A percentile compares a stretch with the other conserved stretches of the same genome.
Evolutionary conservation across 1,140 invertebrate genomes (phyloP).

Genomic region (Atta colombica): DNA sequence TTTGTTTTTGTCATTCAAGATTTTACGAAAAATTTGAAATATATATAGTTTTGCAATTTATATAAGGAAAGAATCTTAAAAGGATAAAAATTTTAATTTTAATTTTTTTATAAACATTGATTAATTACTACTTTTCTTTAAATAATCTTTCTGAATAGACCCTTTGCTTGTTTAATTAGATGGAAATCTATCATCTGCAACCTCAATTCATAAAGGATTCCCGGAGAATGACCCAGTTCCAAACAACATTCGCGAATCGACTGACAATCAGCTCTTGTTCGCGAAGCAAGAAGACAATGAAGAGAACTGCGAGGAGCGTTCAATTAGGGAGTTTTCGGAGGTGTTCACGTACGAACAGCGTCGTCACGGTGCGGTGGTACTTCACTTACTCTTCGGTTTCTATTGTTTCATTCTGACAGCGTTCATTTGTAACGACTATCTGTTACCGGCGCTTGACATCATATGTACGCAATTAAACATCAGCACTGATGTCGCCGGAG

Average conservation of each 20-base stretch:
- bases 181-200: no score
- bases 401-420: conserved; percentile 93
- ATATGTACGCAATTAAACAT: conserved; percentile 92
- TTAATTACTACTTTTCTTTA: neutral
- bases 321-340: conserved; percentile 87
- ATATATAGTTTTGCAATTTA: neutral
- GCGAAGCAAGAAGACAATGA: no score
- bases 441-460: conserved; percentile 93
- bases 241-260: neutral
- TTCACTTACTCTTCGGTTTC: conserved; percentile 92
- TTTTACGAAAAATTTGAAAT: neutral
- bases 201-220: neutral
- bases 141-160: neutral
- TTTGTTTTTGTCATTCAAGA: no score
- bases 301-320: conserved; percentile 82
- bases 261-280: neutral
- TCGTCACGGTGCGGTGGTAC: conserved; percentile 89
- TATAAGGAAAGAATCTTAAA: neutral
- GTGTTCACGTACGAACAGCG: conserved; percentile 89
- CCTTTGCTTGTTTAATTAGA: neutral
- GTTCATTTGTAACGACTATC: conserved; percentile 95
- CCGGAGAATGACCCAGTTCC: no score
- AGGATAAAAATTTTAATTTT: neutral
- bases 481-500: conserved; percentile 94
- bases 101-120: neutral